Evolutionary conservation across 2,888 invertebrate species (phyloP), one percentile per base, ranked within the genome.

Genomic region (Campoplex capitator): DNA sequence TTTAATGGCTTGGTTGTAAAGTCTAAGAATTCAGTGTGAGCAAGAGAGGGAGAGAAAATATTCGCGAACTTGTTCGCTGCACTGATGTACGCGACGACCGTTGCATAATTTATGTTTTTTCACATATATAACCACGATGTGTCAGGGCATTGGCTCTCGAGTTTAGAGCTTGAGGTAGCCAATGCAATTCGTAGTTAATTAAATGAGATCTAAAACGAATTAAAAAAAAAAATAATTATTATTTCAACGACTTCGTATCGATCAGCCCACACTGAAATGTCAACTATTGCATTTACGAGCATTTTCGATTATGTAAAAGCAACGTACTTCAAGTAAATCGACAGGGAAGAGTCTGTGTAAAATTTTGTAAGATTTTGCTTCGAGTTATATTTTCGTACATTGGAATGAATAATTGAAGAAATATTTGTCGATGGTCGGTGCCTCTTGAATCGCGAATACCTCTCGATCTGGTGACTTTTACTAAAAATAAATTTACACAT

Each of bases 41-140:
- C 16, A 62, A 85, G 75, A 38, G 56, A 70, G 56, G 18, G 48
- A 70, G 45, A 70, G 35, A 58, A 73, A 77, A 38, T 51, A 78
- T 79, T 54, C 78, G 78, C 78, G 13, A 65, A 87, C 75, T 87
- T 83, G 84, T 83, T 82, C 79, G 58, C 70, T 88, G 86, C 83
- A 83, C 81, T 80, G 84, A 83, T 82, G 70, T 82, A 75, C 87
- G 84, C 82, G 84, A 87, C 87, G 87, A 79, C 75, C 83, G 82
- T 85, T 88, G 86, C 86, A 89, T 88, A 89, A 89, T 89, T 89
- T 88, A 89, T 85, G 79, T 58, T 83, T 79, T 83, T 68, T 80
- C 76, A 28, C 71, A 62, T 76, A 76, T 32, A 18, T 42, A 51
- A 51, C 48, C n/a, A 51, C 65, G 23, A 62, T 67, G 77, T 67